Evolutionary conservation across 1,140 invertebrate species (phyloP), one percentile per base, ranked within the genome.

Genomic region (Daktulosphaira vitifoliae): DNA sequence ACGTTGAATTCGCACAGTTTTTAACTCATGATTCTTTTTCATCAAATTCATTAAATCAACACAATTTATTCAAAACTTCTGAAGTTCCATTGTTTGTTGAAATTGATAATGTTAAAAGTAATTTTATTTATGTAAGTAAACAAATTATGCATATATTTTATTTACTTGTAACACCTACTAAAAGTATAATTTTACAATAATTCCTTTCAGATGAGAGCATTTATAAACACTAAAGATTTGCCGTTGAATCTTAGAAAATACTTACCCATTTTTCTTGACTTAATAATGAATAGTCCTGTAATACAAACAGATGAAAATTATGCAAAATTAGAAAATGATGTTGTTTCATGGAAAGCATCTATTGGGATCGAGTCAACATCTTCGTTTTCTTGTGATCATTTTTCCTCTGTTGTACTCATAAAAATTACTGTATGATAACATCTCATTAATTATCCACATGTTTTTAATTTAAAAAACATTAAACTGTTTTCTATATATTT

Each of bases 91-190:
- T 90, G 54, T 85, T 81, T 71, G 84, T 88, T 2, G 83, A 88
- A 68, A 76, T 92, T 48, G 86, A 92, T 78, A 81, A 89, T 71
- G 76, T 90, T 11, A 82, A 86, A 66, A 89, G 87, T 1, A 89
- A 89, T 72, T 92, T 93, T 78, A 81, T 92, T 68, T 87, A 90
- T 76, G 89, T 92, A 74, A 81, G 46, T 52, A 2, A 22, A 8
- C 15, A 4, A 16, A 48, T 15, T 48, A 48, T 48, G 4, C 4
- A 16, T 16, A 16, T 16, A 48, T 48, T 6, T 15, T 16, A 48
- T 7, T 16, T 16, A 48, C 4, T 22, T n/a, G 44, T 39, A 9
- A 9, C 5, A 48, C 6, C 5, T 33, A 11, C 11, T 33, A 11
- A 11, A 6, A 6, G 5, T 33, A 11, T n/a, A n/a, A n/a, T n/a